These are phyloP conservation scores for Danionella cerebrum DNA, from an alignment of 2,113 vertebrate species.

Conservation along the genomic window DNA sequence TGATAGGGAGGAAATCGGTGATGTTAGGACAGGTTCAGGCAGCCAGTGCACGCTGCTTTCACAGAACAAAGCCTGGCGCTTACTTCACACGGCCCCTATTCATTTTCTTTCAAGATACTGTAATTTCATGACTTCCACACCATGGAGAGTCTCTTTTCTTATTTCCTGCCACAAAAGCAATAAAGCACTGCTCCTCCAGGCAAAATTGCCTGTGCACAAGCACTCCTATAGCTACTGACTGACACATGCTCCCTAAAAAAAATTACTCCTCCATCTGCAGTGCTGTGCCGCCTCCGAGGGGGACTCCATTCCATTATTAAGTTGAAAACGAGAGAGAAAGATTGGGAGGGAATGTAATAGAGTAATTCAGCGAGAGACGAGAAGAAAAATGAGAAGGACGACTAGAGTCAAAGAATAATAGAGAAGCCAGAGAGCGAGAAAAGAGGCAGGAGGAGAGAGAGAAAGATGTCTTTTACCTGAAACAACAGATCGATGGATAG, in stretches of 20 bases:
- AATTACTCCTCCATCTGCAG: slow-evolving; percentile 52
- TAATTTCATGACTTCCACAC: slow-evolving; percentile 56
- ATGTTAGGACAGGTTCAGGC: slow-evolving; percentile 22
- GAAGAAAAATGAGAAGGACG: slow-evolving; percentile 32
- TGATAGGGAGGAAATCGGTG: slow-evolving; percentile 5
- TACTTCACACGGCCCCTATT: slow-evolving; percentile 42
- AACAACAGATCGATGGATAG: slow-evolving; percentile 54
- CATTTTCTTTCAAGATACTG: slow-evolving; percentile 51
- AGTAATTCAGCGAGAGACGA: slow-evolving; percentile 26
- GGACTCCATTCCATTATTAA: slow-evolving; percentile 61
- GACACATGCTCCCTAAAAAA: slow-evolving; percentile 59
- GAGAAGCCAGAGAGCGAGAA: slow-evolving; percentile 27
- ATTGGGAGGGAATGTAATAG: slow-evolving; percentile 21
- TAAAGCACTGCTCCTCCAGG: slow-evolving; percentile 55
- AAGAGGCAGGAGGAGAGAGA: slow-evolving; percentile 29
- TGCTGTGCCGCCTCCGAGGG: slow-evolving; percentile 51
- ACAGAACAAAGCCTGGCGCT: slow-evolving; percentile 47
- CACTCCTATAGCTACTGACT: slow-evolving; percentile 59
- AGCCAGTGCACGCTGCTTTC: slow-evolving; percentile 16
- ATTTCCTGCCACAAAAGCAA: slow-evolving; percentile 57
- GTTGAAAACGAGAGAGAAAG: slow-evolving; percentile 57
- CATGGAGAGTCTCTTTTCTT: slow-evolving; percentile 56
- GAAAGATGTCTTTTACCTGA: slow-evolving; percentile 48
- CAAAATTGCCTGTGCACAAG: slow-evolving; percentile 66
- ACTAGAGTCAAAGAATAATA: slow-evolving; percentile 46